Evolutionary conservation across 2,113 vertebrate genomes (phyloP).

Genomic region (Strix aluco): DNA sequence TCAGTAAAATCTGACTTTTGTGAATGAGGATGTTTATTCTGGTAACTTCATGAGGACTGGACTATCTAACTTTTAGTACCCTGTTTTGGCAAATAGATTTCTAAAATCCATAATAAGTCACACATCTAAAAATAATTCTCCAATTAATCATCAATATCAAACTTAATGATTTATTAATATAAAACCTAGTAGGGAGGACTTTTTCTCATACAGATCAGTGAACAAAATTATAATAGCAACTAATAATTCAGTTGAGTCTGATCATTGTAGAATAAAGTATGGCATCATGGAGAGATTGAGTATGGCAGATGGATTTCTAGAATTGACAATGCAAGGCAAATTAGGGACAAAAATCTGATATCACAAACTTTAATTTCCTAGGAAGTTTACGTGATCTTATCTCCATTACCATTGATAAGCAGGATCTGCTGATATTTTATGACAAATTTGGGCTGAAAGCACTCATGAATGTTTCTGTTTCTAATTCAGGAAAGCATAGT

Average conservation of each 20-base stretch:
- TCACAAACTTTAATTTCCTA: background rate
- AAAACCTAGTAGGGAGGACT: background rate
- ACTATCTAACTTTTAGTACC: background rate
- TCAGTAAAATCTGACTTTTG: background rate
- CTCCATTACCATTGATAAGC: background rate
- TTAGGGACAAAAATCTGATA: background rate
- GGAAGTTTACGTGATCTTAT: background rate
- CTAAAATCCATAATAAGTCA: background rate
- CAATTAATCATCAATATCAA: background rate
- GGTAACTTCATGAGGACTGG: background rate
- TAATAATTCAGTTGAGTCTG: background rate
- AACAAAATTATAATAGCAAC: background rate
- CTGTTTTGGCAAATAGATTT: background rate
- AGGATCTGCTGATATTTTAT: background rate
- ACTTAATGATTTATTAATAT: background rate
- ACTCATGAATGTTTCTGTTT: background rate
- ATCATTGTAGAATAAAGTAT: background rate
- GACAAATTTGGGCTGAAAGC: background rate
- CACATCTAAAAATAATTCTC: background rate
- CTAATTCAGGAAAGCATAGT: background rate
- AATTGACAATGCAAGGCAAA: background rate
- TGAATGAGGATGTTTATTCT: background rate
- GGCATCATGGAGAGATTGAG: background rate
- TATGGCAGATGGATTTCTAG: background rate
- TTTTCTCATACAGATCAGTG: background rate